These are phyloP conservation scores for Acanthoscelides obtectus DNA, from an alignment of 2,888 invertebrate genomes.

Conservation along the genomic window DNA sequence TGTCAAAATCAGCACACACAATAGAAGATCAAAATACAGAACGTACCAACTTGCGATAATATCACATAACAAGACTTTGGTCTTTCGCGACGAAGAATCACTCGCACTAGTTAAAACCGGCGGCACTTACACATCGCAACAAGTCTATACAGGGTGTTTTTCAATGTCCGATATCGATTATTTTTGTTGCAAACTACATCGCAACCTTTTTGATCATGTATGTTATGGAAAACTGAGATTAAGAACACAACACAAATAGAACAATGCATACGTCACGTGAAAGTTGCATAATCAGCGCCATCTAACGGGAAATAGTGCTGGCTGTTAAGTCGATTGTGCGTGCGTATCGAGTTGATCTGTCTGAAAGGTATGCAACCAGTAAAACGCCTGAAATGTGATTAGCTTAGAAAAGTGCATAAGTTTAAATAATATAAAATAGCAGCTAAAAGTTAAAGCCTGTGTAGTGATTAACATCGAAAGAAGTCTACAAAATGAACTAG, in stretches of 20 bases:
- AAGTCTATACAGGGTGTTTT: not conserved
- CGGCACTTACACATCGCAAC: not conserved
- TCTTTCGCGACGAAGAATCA: not conserved
- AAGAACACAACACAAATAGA: conserved; percentile 29
- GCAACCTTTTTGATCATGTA: conserved; percentile 28
- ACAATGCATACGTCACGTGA: conserved; percentile 29
- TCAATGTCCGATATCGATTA: not conserved
- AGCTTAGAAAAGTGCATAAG: no score
- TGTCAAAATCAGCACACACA: conserved; percentile 1
- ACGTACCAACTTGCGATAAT: not conserved
- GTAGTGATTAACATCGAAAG: no score
- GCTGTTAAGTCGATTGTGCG: not conserved
- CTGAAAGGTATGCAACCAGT: not conserved
- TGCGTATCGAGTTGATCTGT: not conserved
- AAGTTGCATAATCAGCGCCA: conserved; percentile 17
- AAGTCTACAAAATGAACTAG: no score
- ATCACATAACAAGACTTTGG: not conserved
- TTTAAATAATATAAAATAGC: no score
- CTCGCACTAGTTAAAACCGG: not conserved
- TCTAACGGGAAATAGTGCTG: conserved; percentile 2
- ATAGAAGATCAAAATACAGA: not conserved
- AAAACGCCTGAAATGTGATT: no score
- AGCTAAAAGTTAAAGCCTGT: no score
- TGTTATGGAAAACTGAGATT: conserved; percentile 32
- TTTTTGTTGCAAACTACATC: conserved; percentile 18